Conservation (phyloP, 2,888 invertebrate genomes). For the Torymus aiolomorphi region DNA sequence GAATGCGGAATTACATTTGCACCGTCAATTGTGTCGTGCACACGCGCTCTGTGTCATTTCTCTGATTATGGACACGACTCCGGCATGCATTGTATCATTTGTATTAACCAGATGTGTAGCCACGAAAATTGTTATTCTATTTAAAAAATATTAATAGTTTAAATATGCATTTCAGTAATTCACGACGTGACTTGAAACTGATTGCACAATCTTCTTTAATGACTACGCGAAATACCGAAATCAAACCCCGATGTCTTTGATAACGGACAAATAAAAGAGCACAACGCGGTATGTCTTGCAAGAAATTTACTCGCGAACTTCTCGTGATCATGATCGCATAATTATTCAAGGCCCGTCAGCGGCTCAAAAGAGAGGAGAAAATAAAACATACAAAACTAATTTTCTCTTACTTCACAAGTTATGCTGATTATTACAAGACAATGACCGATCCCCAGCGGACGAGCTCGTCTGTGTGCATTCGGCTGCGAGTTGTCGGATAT, state of each 20-base stretch:
- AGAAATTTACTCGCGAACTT: not conserved
- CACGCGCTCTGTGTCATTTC: no score
- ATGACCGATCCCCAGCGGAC: constrained; percentile 10
- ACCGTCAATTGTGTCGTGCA: not conserved
- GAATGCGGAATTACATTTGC: constrained; percentile 21
- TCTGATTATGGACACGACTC: no score
- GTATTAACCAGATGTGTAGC: not conserved
- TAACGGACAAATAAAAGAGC: no score
- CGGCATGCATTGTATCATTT: not conserved
- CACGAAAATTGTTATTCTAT: no score
- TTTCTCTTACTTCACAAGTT: constrained; percentile 23
- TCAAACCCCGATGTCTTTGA: no score
- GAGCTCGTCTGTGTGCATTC: not conserved
- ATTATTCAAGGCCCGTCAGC: not conserved
- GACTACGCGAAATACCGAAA: no score
- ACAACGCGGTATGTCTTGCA: no score
- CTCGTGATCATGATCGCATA: not conserved
- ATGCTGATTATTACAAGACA: constrained; percentile 36
- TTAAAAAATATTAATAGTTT: no score
- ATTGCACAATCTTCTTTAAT: no score
- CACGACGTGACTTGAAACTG: no score
- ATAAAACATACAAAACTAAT: constrained; percentile 3
- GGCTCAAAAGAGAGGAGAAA: not conserved
- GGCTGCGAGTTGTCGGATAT: constrained; percentile 13
- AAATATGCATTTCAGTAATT: no score